Evolutionary conservation across 2,888 invertebrate genomes (phyloP), one percentile per base, ranked within the genome.

Genomic region (Nymphalis urticae): DNA sequence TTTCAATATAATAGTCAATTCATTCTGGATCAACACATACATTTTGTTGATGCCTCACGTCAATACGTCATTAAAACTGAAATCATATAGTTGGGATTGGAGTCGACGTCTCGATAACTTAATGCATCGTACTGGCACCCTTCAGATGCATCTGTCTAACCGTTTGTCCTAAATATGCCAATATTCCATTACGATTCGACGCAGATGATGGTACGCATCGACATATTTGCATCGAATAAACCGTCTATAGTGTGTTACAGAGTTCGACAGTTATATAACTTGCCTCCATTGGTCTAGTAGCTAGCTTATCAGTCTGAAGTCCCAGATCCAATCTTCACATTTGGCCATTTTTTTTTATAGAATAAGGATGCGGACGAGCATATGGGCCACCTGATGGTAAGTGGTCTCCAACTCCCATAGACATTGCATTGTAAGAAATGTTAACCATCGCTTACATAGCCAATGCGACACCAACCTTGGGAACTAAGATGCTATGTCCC

Each of bases 121-220:
- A 62, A 67, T 67, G 67, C 62, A 63, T 63, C 67, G 56, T 63
- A 59, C 62, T 62, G 62, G 42, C 67, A 58, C 62, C 62, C 56
- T 56, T 63, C 67, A 58, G 58, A 58, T n/a, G 58, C 58, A 58
- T 56, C 53, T 32, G 42, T 58, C 36, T 58, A 36, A 19, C 5
- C 58, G 10, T 17, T 36, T 68, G 71, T 63, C 66, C 73, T 69
- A 66, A 73, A 73, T 71, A 73, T 69, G 71, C 71, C 73, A 73
- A 71, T 70, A 62, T 68, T 71, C 71, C 73, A 73, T 73, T 73
- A 73, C 68, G 60, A 48, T 36, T 16, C 56, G 53, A 64, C 42
- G 17, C 69, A 69, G 71, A 68, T 68, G 65, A 73, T 69, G 73
- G 62, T 64, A 69, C 67, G 53, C 71, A 69, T 73, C 71, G 69